Conservation (phyloP, 2,888 invertebrate genomes). For the Sphaerophoria rueppellii region DNA sequence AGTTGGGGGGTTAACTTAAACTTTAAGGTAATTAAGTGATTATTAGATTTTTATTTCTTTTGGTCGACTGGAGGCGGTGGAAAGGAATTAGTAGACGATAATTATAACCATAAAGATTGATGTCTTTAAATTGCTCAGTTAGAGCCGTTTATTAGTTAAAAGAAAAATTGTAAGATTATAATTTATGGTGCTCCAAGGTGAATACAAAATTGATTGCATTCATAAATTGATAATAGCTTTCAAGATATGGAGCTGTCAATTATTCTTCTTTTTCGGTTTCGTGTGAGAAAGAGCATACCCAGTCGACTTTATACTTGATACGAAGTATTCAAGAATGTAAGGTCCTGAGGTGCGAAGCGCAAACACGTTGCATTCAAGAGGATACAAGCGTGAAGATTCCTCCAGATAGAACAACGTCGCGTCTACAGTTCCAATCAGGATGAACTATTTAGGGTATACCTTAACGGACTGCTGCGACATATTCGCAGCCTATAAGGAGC, state of each 20-base stretch:
- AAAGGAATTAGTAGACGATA: conserved; percentile 3
- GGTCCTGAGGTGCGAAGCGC: too few species aligned
- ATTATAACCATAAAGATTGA: conserved; percentile 9
- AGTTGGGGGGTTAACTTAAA: conserved; percentile 1
- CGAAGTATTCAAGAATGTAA: too few species aligned
- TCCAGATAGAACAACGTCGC: too few species aligned
- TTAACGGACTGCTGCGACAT: too few species aligned
- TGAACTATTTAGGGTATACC: too few species aligned
- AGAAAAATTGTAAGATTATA: conserved; percentile 2
- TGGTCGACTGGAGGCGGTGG: conserved; percentile 33
- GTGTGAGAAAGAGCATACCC: too few species aligned
- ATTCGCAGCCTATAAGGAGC: too few species aligned
- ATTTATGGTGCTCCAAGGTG: not conserved
- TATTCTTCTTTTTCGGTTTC: not conserved
- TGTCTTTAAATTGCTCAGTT: conserved; percentile 10
- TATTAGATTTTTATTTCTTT: not conserved
- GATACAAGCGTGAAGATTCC: too few species aligned
- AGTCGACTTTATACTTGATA: too few species aligned
- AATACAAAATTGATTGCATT: conserved; percentile 1
- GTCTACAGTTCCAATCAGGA: too few species aligned
- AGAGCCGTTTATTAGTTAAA: not conserved
- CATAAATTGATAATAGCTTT: not conserved
- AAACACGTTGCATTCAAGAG: too few species aligned
- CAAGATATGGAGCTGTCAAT: not conserved
- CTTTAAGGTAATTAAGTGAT: conserved; percentile 62